Evolutionary conservation across 2,113 vertebrate species (phyloP), one percentile per base, ranked within the genome.

Genomic region (Paraplagusia blochii): DNA sequence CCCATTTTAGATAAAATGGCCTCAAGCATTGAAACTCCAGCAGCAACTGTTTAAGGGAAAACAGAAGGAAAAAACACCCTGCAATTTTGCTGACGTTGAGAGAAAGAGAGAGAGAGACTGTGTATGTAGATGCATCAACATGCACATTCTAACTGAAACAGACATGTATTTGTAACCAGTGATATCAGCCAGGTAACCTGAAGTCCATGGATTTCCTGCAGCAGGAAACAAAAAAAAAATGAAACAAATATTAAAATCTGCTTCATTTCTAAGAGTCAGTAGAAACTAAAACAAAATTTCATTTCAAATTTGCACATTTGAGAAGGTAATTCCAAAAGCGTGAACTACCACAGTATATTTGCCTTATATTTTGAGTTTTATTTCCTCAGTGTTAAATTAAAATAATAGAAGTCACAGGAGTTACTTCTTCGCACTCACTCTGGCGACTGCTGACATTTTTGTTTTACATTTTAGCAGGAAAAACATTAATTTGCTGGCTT

Each of bases 1-100:
- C 69, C 80, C 69, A 77, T 81, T 74, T 80, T 69, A 84, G 78
- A 84, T 80, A 83, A 91, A 90, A 90, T 87, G 90, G 90, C 89
- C 90, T 64, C 80, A 58, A 90, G 90, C 89, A 39, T 82, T 80
- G 81, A 81, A 75, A 76, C 74, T 87, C 84, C 82, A 82, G 80
- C 83, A 87, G 85, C 71, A 48, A 59, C 68, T 66, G 58, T 68
- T 79, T 69, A 73, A 71, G 82, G 73, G 77, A 66, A 85, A 85
- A 81, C 80, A 78, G 85, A 88, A 86, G 67, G 74, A 72, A 87
- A 85, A 82, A 79, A 35, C 33, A 46, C 67, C 72, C 69, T 83
- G 74, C 80, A 72, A 78, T 79, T 67, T 68, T 14, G 64, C 77
- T 74, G 47, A 52, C 51, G 62, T 59, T 46, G 66, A 63, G 58